Conservation (phyloP, 1,140 invertebrate genomes). For the Laupala kohalensis region DNA sequence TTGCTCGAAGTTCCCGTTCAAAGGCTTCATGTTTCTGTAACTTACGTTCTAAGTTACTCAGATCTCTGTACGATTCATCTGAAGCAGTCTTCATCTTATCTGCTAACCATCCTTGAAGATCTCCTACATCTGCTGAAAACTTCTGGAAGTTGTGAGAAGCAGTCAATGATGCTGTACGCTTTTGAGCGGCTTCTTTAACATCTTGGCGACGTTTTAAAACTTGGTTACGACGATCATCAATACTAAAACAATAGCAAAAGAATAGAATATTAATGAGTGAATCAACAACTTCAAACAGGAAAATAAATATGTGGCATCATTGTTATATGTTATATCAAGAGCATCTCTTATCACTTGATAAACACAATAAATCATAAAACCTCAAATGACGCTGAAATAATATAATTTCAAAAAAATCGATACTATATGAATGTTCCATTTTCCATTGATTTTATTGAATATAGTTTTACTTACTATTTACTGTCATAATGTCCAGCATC, state of each 20-base stretch:
- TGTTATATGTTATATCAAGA: too few relatives aligned
- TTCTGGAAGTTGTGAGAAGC: slow-evolving; percentile 70
- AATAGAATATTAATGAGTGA: too few relatives aligned
- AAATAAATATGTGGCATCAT: too few relatives aligned
- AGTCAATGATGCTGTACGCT: slow-evolving; percentile 53
- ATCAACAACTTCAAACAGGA: too few relatives aligned
- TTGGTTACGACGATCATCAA: slow-evolving; percentile 57
- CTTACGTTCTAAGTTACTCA: slow-evolving; percentile 83
- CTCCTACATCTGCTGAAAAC: slow-evolving; percentile 79
- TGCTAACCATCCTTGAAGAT: slow-evolving; percentile 75
- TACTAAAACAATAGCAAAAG: slow-evolving; percentile 35
- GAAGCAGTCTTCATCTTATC: slow-evolving; percentile 84
- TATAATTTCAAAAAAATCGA: not conserved
- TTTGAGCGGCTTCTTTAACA: slow-evolving; percentile 61
- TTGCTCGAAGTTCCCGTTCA: slow-evolving; percentile 83
- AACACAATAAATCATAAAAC: not conserved
- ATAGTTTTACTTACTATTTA: slow-evolving; percentile 47
- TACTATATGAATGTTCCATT: not conserved
- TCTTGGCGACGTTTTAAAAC: slow-evolving; percentile 56
- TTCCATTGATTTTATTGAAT: not conserved
- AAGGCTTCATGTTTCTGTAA: slow-evolving; percentile 96
- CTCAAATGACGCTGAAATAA: not conserved
- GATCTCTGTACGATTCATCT: slow-evolving; percentile 85
- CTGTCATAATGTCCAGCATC: slow-evolving; percentile 73
- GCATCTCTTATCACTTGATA: not conserved